Conservation (phyloP, 2,113 vertebrate species). For the Burhinus bistriatus region DNA sequence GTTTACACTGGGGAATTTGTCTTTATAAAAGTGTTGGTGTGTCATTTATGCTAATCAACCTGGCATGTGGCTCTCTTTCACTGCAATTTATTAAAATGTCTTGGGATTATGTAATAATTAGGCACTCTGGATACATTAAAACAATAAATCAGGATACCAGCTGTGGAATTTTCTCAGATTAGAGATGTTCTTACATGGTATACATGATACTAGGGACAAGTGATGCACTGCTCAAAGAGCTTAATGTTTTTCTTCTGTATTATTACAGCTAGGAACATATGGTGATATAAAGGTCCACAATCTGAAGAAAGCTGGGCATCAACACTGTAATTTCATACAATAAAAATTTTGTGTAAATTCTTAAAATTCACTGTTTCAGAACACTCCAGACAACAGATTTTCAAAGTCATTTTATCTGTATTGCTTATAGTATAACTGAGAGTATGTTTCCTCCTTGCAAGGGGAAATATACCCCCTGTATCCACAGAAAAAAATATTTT, state of each 20-base stretch:
- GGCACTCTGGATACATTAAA: background rate
- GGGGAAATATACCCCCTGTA: background rate
- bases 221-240: background rate
- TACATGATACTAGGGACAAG: background rate
- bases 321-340: background rate
- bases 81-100: background rate
- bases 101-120: conserved; percentile 6
- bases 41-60: conserved; percentile 59
- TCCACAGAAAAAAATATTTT: background rate
- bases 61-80: conserved; percentile 5
- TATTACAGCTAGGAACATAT: background rate
- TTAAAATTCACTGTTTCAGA: background rate
- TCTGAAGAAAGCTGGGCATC: background rate
- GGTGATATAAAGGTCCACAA: background rate
- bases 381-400: background rate
- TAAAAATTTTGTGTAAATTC: background rate
- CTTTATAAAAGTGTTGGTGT: conserved; percentile 38
- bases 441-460: background rate
- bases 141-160: background rate
- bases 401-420: background rate
- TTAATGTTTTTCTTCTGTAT: background rate
- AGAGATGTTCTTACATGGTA: background rate
- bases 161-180: background rate
- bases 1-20: conserved; percentile 29
- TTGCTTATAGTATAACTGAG: background rate